phyloP scores from a whole-genome alignment of 1,140 invertebrate genomes.

The Platorchestia sp. region DNA sequence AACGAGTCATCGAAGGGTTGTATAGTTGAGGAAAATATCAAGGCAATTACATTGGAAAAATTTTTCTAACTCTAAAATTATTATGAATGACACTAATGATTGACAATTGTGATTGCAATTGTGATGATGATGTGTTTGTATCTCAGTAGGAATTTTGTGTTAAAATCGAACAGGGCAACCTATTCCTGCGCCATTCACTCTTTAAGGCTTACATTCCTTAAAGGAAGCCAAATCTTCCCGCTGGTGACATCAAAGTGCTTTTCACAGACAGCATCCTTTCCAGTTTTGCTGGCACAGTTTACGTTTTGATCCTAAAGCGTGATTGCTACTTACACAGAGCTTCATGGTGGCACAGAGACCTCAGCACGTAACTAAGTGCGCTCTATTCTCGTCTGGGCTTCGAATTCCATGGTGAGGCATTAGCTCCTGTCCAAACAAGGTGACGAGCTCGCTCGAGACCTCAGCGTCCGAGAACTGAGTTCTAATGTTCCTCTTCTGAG shows the following conservation, averaged over 20 bases:
- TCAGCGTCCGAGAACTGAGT: background rate
- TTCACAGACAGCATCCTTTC: background rate
- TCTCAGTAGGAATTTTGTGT: no score
- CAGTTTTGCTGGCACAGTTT: background rate
- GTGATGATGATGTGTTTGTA: background rate
- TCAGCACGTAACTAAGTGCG: background rate
- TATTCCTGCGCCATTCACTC: no score
- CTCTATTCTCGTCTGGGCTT: background rate
- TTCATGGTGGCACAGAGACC: background rate
- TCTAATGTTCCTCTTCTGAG: constrained; percentile 34
- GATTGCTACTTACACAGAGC: background rate
- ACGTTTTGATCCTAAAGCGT: background rate
- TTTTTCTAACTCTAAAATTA: no score
- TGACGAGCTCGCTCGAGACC: background rate
- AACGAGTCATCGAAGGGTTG: background rate
- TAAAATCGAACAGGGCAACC: no score
- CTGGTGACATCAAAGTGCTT: background rate
- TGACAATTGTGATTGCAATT: no score
- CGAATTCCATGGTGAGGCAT: background rate
- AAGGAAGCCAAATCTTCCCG: background rate
- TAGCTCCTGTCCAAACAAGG: constrained; percentile 22
- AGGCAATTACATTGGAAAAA: no score
- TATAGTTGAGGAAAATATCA: no score
- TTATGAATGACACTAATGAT: background rate
- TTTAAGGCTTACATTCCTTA: background rate